phyloP scores from a whole-genome alignment of 2,113 vertebrate species.

The Corynorhinus townsendii region DNA sequence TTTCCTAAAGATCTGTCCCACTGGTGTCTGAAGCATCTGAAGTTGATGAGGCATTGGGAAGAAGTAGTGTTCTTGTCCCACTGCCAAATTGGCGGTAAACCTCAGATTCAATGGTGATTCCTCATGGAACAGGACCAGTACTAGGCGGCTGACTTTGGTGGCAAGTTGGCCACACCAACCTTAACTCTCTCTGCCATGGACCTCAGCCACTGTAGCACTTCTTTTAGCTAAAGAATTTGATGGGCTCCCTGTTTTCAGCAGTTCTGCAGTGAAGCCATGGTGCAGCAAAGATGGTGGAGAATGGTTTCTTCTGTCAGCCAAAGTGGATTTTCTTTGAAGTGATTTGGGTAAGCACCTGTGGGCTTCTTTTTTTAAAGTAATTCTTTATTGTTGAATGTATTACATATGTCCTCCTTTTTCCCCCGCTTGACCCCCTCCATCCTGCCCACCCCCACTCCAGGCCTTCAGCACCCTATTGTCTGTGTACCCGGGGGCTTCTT shows the following conservation, averaged over 20 bases:
- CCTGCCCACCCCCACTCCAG: no score
- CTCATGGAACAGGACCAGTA: background rate
- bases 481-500: background rate
- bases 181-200: background rate
- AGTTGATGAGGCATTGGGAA: background rate
- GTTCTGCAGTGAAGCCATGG: background rate
- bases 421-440: no score
- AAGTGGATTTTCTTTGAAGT: slow-evolving; percentile 16
- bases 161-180: background rate
- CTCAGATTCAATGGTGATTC: background rate
- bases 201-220: background rate
- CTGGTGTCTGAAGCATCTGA: background rate
- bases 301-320: background rate
- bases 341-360: background rate
- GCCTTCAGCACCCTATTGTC: no score
- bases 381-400: no score
- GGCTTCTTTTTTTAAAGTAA: background rate
- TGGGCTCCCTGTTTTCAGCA: background rate
- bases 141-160: background rate
- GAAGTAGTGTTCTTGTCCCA: background rate
- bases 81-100: background rate
- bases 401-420: no score
- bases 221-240: background rate
- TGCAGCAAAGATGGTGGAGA: background rate
- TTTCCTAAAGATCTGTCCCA: background rate